A percentile compares a stretch with the other conserved stretches of the same genome.
phyloP scores from a whole-genome alignment of 2,888 invertebrate species.

The Parnassius apollo region DNA sequence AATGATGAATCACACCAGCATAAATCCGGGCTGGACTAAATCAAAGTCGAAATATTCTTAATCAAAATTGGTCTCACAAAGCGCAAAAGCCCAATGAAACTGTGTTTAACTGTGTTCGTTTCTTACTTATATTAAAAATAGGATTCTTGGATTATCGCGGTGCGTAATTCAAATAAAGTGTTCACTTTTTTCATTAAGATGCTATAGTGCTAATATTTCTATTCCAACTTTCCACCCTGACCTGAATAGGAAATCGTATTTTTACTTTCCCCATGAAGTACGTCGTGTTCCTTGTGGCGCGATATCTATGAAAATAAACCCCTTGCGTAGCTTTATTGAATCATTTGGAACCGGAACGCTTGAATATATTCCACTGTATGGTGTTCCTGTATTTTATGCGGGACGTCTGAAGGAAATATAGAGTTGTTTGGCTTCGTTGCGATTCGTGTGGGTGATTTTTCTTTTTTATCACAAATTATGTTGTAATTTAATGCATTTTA shows the following conservation, averaged over 20 bases:
- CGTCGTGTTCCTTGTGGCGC: slow-evolving; percentile 3
- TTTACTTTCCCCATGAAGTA: background rate
- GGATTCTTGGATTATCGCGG: too few relatives aligned
- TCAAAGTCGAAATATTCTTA: too few relatives aligned
- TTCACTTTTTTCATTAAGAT: too few relatives aligned
- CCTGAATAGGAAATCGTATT: background rate
- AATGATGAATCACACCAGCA: too few relatives aligned
- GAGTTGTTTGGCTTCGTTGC: slow-evolving; percentile 25
- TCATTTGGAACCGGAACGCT: slow-evolving; percentile 34
- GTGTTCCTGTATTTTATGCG: slow-evolving; percentile 30
- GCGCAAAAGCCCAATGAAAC: too few relatives aligned
- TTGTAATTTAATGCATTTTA: too few relatives aligned
- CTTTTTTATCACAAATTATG: background rate
- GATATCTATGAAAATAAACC: slow-evolving; percentile 47
- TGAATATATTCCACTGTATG: slow-evolving; percentile 21
- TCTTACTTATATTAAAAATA: too few relatives aligned
- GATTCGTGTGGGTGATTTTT: slow-evolving; percentile 9
- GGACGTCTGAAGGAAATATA: slow-evolving; percentile 28
- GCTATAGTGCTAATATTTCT: too few relatives aligned
- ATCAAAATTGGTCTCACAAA: too few relatives aligned
- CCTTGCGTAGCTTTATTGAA: slow-evolving; percentile 44
- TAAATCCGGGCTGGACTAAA: too few relatives aligned
- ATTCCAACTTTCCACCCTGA: background rate
- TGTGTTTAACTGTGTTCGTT: too few relatives aligned
- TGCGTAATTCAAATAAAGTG: too few relatives aligned